A percentile compares a stretch with the other conserved stretches of the same genome.
Evolutionary conservation across 2,797 vertebrate species (phyloP).

Genomic region (Falco columbarius): DNA sequence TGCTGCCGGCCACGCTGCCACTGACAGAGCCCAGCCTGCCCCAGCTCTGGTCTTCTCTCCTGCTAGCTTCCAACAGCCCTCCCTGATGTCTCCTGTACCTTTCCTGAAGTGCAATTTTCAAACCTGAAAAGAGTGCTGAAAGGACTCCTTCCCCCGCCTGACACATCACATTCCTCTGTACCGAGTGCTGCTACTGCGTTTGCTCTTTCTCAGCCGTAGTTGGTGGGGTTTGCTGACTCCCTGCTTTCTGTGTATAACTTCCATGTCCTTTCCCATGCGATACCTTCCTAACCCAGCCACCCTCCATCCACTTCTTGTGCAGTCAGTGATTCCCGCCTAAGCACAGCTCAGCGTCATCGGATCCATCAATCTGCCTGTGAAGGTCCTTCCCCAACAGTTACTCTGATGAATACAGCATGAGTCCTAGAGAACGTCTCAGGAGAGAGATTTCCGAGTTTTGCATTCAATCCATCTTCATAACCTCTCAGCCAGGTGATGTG

Average conservation of each 20-base stretch:
- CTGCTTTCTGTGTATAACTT: not conserved
- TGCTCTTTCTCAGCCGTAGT: not conserved
- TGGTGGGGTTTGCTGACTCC: not conserved
- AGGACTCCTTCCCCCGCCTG: not conserved
- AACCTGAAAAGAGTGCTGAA: not conserved
- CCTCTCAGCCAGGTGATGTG: not conserved
- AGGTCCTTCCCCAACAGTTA: not conserved
- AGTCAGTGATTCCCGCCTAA: not conserved
- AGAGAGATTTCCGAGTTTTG: not conserved
- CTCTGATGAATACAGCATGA: not conserved
- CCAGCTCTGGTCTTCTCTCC: not conserved
- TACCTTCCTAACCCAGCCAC: not conserved
- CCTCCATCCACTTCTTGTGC: not conserved
- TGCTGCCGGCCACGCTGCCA: accelerated
- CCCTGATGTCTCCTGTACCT: not conserved
- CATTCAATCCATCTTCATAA: not conserved
- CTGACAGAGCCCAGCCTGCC: not conserved
- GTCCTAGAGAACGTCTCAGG: not conserved
- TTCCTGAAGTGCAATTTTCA: not conserved
- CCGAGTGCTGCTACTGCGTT: not conserved
- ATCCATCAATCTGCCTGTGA: not conserved
- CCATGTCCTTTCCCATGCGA: not conserved
- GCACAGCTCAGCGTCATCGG: not conserved
- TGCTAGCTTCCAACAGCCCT: not conserved
- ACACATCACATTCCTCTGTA: not conserved